Evolutionary conservation across 2,113 vertebrate genomes (phyloP).

Genomic region (Caretta caretta): DNA sequence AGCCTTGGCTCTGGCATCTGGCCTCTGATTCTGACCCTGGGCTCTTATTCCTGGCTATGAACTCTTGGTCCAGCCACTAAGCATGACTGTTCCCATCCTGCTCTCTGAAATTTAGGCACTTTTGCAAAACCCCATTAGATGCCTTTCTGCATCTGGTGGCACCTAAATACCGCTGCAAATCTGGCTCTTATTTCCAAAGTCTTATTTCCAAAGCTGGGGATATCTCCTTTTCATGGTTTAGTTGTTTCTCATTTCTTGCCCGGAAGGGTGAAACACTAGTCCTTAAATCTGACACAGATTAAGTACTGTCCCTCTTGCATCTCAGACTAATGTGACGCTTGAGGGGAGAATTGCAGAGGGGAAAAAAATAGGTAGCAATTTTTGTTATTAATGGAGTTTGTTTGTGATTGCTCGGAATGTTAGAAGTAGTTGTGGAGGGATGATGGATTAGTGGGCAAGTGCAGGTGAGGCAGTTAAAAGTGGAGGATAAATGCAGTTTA

Average conservation of each 20-base stretch:
- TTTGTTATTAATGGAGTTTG: not conserved
- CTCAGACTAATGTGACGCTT: fast-evolving
- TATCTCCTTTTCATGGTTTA: not conserved
- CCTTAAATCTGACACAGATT: not conserved
- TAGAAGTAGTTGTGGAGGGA: not conserved
- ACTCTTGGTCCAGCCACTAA: not conserved
- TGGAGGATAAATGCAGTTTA: not conserved
- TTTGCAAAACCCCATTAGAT: not conserved
- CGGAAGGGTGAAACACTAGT: not conserved
- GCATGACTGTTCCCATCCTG: not conserved
- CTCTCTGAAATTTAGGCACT: not conserved
- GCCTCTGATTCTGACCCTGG: not conserved
- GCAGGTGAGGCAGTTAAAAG: not conserved
- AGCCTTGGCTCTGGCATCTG: not conserved
- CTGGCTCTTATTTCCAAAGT: not conserved
- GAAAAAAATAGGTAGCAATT: fast-evolving
- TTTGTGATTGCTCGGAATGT: not conserved
- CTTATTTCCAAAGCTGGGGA: not conserved
- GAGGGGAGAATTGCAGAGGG: not conserved
- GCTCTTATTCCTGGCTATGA: not conserved
- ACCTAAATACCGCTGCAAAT: not conserved
- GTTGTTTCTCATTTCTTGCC: not conserved
- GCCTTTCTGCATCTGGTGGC: not conserved
- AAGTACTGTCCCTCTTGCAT: not conserved
- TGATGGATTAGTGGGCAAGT: not conserved